Evolutionary conservation across 2,113 vertebrate species (phyloP).

Genomic region (Chaetodon trifascialis): DNA sequence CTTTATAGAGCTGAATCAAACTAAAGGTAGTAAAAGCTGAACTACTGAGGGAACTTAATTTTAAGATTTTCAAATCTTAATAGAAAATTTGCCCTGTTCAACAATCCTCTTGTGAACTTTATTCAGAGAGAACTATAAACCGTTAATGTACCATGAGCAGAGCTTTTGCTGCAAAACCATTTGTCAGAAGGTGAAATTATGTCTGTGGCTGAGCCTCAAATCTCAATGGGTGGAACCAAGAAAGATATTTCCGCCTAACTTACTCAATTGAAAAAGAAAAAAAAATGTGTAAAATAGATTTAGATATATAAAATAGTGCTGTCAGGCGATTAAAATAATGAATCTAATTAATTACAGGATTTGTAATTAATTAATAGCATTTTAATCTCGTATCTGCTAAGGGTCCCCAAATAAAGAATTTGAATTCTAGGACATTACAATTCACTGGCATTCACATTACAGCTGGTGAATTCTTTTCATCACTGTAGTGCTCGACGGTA

Average conservation of each 20-base stretch:
- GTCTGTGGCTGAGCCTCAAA: not conserved
- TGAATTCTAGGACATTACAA: too few relatives aligned
- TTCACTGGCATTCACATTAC: too few relatives aligned
- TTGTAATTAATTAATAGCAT: too few relatives aligned
- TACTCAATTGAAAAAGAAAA: not conserved
- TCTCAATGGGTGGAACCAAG: not conserved
- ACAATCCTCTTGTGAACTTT: not conserved
- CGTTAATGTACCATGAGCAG: not conserved
- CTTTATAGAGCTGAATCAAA: not conserved
- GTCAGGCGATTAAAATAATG: too few relatives aligned
- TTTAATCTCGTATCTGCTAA: too few relatives aligned
- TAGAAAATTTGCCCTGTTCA: not conserved
- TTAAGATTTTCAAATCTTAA: not conserved
- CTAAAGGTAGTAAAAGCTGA: not conserved
- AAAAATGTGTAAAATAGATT: not conserved
- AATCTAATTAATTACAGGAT: too few relatives aligned
- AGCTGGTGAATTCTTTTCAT: too few relatives aligned
- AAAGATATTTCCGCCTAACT: not conserved
- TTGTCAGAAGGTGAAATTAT: not conserved
- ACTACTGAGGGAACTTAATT: not conserved
- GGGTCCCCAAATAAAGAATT: too few relatives aligned
- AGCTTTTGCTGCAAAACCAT: conserved; percentile 1
- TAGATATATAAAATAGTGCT: not conserved
- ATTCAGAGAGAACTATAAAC: conserved; percentile 1
- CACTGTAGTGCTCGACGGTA: too few relatives aligned